Percentiles rank a stretch among this genome's conserved stretches.
Conservation (phyloP, 2,113 vertebrate genomes). For the Heterotilapia buettikoferi region DNA sequence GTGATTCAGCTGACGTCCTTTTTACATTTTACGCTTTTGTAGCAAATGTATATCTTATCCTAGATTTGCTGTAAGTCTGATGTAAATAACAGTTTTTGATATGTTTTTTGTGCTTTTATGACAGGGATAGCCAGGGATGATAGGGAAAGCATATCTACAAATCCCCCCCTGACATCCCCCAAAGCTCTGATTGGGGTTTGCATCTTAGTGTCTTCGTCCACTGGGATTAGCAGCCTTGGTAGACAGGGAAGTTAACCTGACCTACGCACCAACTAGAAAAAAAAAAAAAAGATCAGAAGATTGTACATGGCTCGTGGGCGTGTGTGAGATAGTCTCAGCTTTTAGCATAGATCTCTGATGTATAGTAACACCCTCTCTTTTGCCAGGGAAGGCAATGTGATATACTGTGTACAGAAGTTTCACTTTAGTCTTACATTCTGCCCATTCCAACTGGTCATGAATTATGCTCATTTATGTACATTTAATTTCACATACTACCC, state of each 20-base stretch:
- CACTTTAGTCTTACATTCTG: background rate
- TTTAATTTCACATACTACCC: constrained; percentile 28
- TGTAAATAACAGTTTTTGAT: background rate
- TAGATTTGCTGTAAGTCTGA: background rate
- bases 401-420: background rate
- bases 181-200: background rate
- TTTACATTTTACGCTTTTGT: background rate
- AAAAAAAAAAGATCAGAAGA: background rate
- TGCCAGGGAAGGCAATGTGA: background rate
- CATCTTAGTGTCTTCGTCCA: background rate
- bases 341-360: background rate
- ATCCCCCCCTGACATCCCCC: background rate
- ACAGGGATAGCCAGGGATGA: background rate
- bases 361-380: background rate
- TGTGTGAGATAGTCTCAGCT: background rate
- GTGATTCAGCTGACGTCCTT: background rate
- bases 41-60: background rate
- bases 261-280: background rate
- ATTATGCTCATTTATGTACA: constrained; percentile 29
- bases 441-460: background rate
- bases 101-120: background rate
- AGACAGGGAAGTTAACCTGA: background rate
- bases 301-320: background rate
- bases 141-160: background rate
- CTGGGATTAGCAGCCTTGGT: background rate